Evolutionary conservation across 2,113 vertebrate species (phyloP), one percentile per base, ranked within the genome.

Genomic region (Rhagologus leucostigma): DNA sequence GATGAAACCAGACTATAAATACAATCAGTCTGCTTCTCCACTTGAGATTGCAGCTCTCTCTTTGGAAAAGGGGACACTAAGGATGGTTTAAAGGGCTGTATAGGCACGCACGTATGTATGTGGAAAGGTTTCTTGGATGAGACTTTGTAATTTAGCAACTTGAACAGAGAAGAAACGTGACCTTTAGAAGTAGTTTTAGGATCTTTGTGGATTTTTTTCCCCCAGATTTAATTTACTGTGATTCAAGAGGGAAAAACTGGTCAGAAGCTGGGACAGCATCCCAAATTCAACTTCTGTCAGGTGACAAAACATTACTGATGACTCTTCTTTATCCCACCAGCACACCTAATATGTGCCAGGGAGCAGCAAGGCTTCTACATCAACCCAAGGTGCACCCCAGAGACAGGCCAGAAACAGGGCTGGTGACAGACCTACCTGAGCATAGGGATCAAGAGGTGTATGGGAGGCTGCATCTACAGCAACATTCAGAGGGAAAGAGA

Each of bases 401-500:
- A 77, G 19, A 41, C 29, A 30, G 14, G 6, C 37, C 39, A 71
- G 18, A 63, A 15, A 29, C 6, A 9, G 32, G 7, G 23, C 39
- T 69, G 2, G 8, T 13, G 13, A 55, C 12, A 86, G 11, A 65
- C 42, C 3, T 52, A 55, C 35, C 63, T 74, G 20, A 73, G 4
- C 0, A 1, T 1, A 24, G 7, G 14, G 24, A 53, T 2, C 11
- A 55, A 63, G 17, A 68, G 5, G 11, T 11, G 20, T 3, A 3
- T 2, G 9, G 1, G 0, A 76, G 3, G 3, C 1, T 4, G 0
- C 5, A 49, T 19, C 33, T n/a, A 17, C 27, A 60, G 19, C 27
- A 59, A 9, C 57, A 22, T 15, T 13, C 26, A 27, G 2, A 1
- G 1, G 3, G 2, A n/a, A 62, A 6, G 0, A 3, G 0, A 5